Evolutionary conservation across 1,140 invertebrate species (phyloP).

Genomic region (Mesaphorura yosii): DNA sequence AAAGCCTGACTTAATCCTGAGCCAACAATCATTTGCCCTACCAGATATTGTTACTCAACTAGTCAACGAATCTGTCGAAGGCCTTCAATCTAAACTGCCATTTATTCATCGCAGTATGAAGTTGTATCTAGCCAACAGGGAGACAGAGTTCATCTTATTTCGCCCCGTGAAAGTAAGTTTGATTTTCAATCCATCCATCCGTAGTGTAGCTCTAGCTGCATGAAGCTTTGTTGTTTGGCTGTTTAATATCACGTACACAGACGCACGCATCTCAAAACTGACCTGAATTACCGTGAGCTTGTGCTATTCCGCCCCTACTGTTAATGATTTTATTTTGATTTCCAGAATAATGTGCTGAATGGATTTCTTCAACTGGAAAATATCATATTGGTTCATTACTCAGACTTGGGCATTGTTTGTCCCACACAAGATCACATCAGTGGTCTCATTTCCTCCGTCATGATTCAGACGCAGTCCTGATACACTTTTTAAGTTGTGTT

Average conservation of each 20-base stretch:
- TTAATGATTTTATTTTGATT: constrained; percentile 32
- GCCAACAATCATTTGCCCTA: constrained; percentile 40
- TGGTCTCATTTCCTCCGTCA: constrained; percentile 63
- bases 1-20: constrained; percentile 33
- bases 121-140: constrained; percentile 86
- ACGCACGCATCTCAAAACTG: too few species aligned
- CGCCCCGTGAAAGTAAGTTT: constrained; percentile 68
- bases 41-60: constrained; percentile 39
- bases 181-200: background rate
- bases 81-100: constrained; percentile 67
- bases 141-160: constrained; percentile 92
- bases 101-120: constrained; percentile 76
- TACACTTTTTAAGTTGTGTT: too few species aligned
- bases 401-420: constrained; percentile 63
- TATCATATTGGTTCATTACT: constrained; percentile 55
- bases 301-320: too few species aligned
- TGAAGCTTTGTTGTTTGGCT: too few species aligned
- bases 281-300: too few species aligned
- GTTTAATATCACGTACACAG: too few species aligned
- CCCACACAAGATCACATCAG: constrained; percentile 82
- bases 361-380: constrained; percentile 72
- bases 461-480: constrained; percentile 26
- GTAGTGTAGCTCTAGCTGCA: background rate
- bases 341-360: constrained; percentile 75
- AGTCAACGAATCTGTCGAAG: constrained; percentile 43